These are phyloP conservation scores for Brachionus plicatilis DNA, from an alignment of 1,140 invertebrate genomes.

Conservation along the genomic window DNA sequence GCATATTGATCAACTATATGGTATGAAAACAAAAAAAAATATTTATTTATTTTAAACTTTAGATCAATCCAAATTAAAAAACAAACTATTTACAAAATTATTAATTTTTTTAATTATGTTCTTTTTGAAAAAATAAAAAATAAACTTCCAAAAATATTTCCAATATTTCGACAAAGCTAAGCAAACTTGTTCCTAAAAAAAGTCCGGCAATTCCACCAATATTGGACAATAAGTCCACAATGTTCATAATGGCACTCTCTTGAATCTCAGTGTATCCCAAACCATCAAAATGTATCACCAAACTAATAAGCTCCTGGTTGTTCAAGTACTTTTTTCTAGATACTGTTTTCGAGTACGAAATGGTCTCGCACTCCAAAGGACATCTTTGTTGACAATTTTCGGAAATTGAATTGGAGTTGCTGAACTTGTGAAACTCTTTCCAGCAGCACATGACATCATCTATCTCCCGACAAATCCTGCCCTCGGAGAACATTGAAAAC, in stretches of 20 bases:
- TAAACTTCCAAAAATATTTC: conserved; percentile 3
- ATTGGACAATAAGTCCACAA: conserved; percentile 24
- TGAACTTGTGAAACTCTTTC: neutral
- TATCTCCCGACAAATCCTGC: neutral
- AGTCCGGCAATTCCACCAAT: conserved; percentile 27
- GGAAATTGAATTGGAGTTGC: neutral
- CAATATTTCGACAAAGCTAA: conserved; percentile 36
- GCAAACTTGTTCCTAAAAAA: conserved; percentile 11
- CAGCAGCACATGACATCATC: neutral
- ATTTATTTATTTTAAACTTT: too few species aligned
- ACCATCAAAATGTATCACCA: neutral
- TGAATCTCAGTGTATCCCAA: neutral
- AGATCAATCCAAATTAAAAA: too few species aligned
- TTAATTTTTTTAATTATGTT: neutral
- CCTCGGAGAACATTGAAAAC: neutral
- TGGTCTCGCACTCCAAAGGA: neutral
- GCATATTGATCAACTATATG: too few species aligned
- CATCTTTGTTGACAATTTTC: neutral
- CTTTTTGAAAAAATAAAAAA: neutral
- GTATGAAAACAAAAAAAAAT: too few species aligned
- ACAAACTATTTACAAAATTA: too few species aligned
- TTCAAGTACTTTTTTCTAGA: neutral
- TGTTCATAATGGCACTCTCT: neutral
- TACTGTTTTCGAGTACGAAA: neutral
- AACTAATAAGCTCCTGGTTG: neutral